A percentile compares a stretch with the other conserved stretches of the same genome.
Evolutionary conservation across 35 echinoderm and acorn worm species (phyloP).

Genomic region (Ophioderma brevispina): DNA sequence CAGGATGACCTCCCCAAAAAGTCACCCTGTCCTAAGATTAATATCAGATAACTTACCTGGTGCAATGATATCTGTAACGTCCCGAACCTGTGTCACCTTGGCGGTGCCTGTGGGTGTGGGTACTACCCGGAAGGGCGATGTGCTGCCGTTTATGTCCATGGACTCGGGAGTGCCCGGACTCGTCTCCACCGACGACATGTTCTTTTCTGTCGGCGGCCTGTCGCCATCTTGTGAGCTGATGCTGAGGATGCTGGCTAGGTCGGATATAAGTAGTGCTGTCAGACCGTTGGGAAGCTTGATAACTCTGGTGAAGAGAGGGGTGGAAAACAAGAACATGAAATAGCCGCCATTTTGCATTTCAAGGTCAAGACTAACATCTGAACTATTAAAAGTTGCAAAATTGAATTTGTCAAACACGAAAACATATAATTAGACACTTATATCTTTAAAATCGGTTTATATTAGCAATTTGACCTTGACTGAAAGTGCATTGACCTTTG

Average conservation of each 20-base stretch:
- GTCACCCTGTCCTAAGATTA: no score
- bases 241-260: slow-evolving; percentile 14
- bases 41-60: no score
- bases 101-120: not conserved
- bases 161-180: not conserved
- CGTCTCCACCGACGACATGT: not conserved
- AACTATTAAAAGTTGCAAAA: no score
- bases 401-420: no score
- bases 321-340: slow-evolving; percentile 7
- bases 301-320: slow-evolving; percentile 18
- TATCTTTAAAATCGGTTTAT: no score
- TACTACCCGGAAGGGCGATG: not conserved
- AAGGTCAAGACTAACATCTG: no score
- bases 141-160: not conserved
- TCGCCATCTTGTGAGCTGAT: slow-evolving; percentile 20
- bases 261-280: slow-evolving; percentile 53
- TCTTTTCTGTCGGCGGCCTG: not conserved
- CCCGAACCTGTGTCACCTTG: not conserved
- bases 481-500: no score
- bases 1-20: no score
- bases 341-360: no score
- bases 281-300: slow-evolving; percentile 50
- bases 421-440: no score
- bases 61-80: not conserved
- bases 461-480: no score